phyloP scores from a whole-genome alignment of 2,888 invertebrate species.

The Odontothrips loti region DNA sequence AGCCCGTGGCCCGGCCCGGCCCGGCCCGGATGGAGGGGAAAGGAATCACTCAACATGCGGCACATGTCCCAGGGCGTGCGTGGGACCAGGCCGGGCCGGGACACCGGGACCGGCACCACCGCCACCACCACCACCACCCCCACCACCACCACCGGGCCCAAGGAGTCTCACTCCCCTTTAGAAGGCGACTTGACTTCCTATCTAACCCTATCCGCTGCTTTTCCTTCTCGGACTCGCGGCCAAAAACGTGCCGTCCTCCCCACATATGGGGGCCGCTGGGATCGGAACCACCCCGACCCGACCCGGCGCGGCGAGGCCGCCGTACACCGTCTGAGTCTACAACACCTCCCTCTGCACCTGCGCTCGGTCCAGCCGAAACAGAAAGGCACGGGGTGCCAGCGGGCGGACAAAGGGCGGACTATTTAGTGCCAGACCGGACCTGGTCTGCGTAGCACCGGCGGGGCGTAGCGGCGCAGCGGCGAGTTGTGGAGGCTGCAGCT shows the following conservation, averaged over 20 bases:
- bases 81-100: background rate
- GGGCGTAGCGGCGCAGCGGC: background rate
- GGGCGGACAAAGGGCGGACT: background rate
- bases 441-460: background rate
- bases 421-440: too few species aligned
- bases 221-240: too few species aligned
- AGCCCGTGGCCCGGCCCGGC: background rate
- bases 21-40: background rate
- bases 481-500: background rate
- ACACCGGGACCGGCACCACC: too few species aligned
- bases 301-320: background rate
- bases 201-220: background rate
- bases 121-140: too few species aligned
- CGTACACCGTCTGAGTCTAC: too few species aligned
- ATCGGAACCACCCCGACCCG: background rate
- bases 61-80: slow-evolving; percentile 13
- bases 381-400: background rate
- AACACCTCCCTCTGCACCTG: too few species aligned
- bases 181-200: background rate
- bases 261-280: background rate
- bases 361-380: background rate
- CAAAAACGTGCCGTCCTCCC: background rate
- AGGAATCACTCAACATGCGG: background rate
- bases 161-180: too few species aligned
- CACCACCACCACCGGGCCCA: too few species aligned